phyloP scores from a whole-genome alignment of 2,113 vertebrate genomes.

The Mola mola region DNA sequence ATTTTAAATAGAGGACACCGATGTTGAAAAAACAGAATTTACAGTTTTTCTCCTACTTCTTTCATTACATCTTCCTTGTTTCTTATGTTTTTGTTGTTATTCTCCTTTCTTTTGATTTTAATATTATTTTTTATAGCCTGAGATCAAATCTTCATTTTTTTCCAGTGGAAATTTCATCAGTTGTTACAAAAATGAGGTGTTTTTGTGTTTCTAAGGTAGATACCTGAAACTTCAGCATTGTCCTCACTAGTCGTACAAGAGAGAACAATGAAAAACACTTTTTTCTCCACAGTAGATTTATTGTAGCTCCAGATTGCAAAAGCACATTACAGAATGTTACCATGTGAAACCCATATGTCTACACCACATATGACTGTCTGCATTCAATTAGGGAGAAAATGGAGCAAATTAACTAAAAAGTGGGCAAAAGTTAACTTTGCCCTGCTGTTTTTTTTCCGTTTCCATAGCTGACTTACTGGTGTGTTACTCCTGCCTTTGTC shows the following conservation, averaged over 20 bases:
- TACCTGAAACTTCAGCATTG: neutral
- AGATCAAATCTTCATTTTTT: slow-evolving; percentile 42
- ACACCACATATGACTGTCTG: slow-evolving; percentile 32
- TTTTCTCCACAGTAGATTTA: slow-evolving; percentile 1
- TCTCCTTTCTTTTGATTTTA: slow-evolving; percentile 16
- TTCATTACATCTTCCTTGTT: too few species aligned
- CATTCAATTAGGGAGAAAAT: slow-evolving; percentile 44
- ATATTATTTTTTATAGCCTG: slow-evolving; percentile 26
- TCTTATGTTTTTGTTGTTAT: too few species aligned
- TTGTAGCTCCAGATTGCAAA: slow-evolving; percentile 20
- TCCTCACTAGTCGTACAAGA: neutral
- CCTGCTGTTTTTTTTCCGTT: slow-evolving; percentile 17
- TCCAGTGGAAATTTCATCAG: neutral
- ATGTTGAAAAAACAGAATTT: too few species aligned
- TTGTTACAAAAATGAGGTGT: neutral
- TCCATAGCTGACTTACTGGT: neutral
- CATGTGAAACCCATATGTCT: slow-evolving; percentile 35
- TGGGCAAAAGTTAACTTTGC: slow-evolving; percentile 32
- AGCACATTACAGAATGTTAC: slow-evolving; percentile 24
- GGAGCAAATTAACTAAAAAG: slow-evolving; percentile 4
- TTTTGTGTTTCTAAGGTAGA: too few species aligned
- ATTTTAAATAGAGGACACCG: too few species aligned
- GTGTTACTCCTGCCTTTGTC: neutral
- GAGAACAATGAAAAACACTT: slow-evolving; percentile 4
- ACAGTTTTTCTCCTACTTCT: neutral